A percentile compares a stretch with the other conserved stretches of the same genome.
Evolutionary conservation across 2,888 invertebrate species (phyloP).

Genomic region (Cyclophora punctaria): DNA sequence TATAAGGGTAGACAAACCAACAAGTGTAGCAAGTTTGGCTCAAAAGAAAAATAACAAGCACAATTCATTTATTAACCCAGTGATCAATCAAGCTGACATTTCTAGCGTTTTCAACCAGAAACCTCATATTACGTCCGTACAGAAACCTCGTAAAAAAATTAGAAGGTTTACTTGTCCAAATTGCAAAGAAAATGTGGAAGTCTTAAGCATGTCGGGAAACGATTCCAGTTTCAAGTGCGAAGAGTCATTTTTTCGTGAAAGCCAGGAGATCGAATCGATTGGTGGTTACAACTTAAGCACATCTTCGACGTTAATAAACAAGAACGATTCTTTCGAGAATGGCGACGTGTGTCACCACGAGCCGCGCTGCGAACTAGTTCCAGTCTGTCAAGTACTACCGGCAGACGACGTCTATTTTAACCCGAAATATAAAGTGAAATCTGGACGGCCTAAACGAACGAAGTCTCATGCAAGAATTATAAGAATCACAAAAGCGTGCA

Average conservation of each 20-base stretch:
- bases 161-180: conserved; percentile 48
- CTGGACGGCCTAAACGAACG: conserved; percentile 14
- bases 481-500: conserved; percentile 59
- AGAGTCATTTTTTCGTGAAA: conserved; percentile 23
- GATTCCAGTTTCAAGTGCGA: conserved; percentile 31
- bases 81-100: too few species aligned
- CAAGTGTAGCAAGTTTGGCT: conserved; percentile 23
- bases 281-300: conserved; percentile 25
- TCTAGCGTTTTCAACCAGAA: too few species aligned
- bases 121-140: too few species aligned
- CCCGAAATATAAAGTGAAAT: conserved; percentile 29
- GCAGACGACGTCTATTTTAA: conserved; percentile 30
- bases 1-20: conserved; percentile 32
- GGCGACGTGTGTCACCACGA: conserved; percentile 41
- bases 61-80: too few species aligned
- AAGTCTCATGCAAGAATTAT: conserved; percentile 41
- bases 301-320: conserved; percentile 19
- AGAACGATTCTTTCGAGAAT: conserved; percentile 19
- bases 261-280: conserved; percentile 28
- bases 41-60: too few species aligned
- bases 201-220: conserved; percentile 43
- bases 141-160: conserved; percentile 25
- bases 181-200: conserved; percentile 49
- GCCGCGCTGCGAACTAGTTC: conserved; percentile 52
- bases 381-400: conserved; percentile 53